Evolutionary conservation across 2,797 vertebrate genomes (phyloP), one percentile per base, ranked within the genome.

Genomic region (Loriculus beryllinus): DNA sequence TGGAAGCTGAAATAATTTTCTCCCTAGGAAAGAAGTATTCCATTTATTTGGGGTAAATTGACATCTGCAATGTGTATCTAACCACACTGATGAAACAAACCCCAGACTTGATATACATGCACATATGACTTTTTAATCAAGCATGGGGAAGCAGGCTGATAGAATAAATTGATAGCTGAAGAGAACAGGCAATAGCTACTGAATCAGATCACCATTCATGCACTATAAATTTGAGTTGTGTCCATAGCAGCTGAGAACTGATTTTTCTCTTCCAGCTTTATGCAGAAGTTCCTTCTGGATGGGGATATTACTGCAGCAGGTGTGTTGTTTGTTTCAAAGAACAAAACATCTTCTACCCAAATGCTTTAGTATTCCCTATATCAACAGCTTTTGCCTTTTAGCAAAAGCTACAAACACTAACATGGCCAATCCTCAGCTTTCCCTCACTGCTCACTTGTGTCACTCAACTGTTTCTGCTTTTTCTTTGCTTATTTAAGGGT

Each of bases 81-180:
- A 54, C 39, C 31, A 54, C 16, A 57, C 3, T 7, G 21, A 91
- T 47, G 57, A 89, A 93, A 91, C 29, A 93, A 91, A 85, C 5
- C 20, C 42, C 69, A 45, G 57, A 74, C 56, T 47, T 75, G 25
- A 78, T 56, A 77, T 7, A 69, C 7, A 31, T 5, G 64, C 51
- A 60, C 67, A 81, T 40, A 57, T 2, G 15, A 88, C 78, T 76
- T 84, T 39, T 76, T 72, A 82, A 89, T 63, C 67, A 86, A 88
- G 83, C 67, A 48, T 19, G 22, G 20, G 86, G n/a, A 88, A 88
- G 47, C 51, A 78, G 83, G 25, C 63, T 95, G 78, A 75, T 51
- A 79, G 77, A 90, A 95, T 62, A 93, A 90, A 84, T 26, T 31
- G 15, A 91, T 37, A 67, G 47, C 45, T 76, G 47, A 90, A 92